phyloP scores from a whole-genome alignment of 2,113 vertebrate genomes.

The Apeltes quadracus region DNA sequence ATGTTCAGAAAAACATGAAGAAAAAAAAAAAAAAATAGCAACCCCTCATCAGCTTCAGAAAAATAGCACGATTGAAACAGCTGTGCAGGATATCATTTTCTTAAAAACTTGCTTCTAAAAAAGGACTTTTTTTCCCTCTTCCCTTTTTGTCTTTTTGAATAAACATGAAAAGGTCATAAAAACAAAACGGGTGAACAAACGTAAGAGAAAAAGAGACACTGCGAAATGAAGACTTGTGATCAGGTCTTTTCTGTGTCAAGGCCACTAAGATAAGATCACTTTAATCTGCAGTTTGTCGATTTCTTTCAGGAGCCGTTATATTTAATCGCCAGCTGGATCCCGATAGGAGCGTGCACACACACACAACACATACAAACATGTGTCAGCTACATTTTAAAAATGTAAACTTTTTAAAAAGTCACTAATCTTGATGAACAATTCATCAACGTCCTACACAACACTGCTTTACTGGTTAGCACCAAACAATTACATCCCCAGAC shows the following conservation, averaged over 20 bases:
- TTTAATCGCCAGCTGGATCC: constrained; percentile 68
- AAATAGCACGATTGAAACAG: constrained; percentile 65
- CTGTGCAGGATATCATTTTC: constrained; percentile 64
- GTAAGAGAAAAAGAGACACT: constrained; percentile 44
- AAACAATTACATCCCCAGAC: constrained; percentile 65
- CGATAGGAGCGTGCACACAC: constrained; percentile 48
- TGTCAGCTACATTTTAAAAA: constrained; percentile 63
- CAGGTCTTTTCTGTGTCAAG: constrained; percentile 77
- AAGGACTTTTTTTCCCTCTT: constrained; percentile 66
- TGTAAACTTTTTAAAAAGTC: constrained; percentile 65
- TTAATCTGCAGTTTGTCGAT: constrained; percentile 64
- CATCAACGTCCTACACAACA: constrained; percentile 60
- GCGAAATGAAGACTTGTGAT: constrained; percentile 62
- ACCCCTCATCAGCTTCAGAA: constrained; percentile 58
- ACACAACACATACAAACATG: constrained; percentile 42
- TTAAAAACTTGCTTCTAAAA: constrained; percentile 59
- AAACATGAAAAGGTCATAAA: constrained; percentile 55
- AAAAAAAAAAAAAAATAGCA: constrained; percentile 69
- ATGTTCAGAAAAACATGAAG: constrained; percentile 85
- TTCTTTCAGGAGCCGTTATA: constrained; percentile 62
- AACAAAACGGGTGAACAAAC: constrained; percentile 53
- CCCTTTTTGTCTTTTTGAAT: constrained; percentile 84
- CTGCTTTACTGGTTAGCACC: constrained; percentile 57
- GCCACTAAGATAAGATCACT: constrained; percentile 82
- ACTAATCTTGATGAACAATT: constrained; percentile 58